These are phyloP conservation scores for Enchytraeus crypticus DNA, from an alignment of 2,888 invertebrate species.

Conservation along the genomic window DNA sequence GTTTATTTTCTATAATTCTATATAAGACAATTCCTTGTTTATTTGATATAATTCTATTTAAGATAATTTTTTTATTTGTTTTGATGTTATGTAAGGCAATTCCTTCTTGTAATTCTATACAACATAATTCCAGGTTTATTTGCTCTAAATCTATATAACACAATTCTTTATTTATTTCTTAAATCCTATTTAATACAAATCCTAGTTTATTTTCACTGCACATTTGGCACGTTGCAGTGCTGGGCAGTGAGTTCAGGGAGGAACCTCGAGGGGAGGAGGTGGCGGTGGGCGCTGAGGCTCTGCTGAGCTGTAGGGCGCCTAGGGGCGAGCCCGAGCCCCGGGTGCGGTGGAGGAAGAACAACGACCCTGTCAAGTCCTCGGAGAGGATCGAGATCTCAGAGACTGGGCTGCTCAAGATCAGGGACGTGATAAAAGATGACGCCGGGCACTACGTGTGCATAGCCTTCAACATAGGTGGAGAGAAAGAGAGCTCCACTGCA, in stretches of 20 bases:
- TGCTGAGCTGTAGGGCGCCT: slow-evolving; percentile 80
- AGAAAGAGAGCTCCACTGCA: slow-evolving; percentile 64
- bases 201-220: no score
- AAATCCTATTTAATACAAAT: no score
- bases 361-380: slow-evolving; percentile 56
- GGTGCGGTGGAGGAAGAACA: slow-evolving; percentile 80
- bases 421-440: slow-evolving; percentile 64
- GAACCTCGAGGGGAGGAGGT: slow-evolving; percentile 74
- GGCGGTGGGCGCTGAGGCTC: slow-evolving; percentile 58
- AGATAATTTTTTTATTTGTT: no score
- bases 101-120: no score
- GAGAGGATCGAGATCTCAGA: slow-evolving; percentile 64
- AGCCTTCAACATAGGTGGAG: slow-evolving; percentile 82
- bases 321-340: slow-evolving; percentile 80
- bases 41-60: no score
- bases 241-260: slow-evolving; percentile 77
- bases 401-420: slow-evolving; percentile 80
- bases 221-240: slow-evolving; percentile 59
- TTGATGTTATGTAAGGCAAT: no score
- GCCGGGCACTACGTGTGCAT: slow-evolving; percentile 85
- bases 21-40: no score
- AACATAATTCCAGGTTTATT: no score
- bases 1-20: no score
- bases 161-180: no score
- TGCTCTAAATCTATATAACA: no score